Evolutionary conservation across 2,113 vertebrate species (phyloP).

Genomic region (Suricata suricatta): DNA sequence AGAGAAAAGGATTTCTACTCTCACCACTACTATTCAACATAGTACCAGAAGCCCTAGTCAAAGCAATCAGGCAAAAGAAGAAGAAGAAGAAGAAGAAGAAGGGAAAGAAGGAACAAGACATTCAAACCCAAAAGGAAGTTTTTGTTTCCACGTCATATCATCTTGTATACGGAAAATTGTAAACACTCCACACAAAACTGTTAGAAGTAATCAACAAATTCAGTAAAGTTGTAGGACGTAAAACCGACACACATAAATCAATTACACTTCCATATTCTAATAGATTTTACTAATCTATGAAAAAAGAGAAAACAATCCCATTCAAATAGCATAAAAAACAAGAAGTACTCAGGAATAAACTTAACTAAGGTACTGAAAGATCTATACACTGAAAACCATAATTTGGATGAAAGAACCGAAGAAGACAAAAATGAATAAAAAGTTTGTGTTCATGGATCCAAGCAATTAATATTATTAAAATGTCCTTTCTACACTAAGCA

Average conservation of each 20-base stretch:
- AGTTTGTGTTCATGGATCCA: background rate
- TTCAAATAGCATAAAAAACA: background rate
- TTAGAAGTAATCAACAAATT: background rate
- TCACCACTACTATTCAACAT: background rate
- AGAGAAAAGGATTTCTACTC: background rate
- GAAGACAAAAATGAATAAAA: background rate
- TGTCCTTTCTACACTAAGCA: background rate
- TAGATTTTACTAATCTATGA: background rate
- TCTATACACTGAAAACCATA: background rate
- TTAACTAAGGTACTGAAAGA: background rate
- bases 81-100: background rate
- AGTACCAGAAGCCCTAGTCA: background rate
- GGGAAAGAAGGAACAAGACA: background rate
- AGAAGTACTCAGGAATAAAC: background rate
- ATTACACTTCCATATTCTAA: background rate
- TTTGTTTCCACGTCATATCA: background rate
- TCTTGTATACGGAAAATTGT: background rate
- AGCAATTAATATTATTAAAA: background rate
- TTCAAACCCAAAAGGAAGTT: background rate
- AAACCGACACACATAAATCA: background rate
- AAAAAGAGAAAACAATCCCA: background rate
- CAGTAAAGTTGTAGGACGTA: background rate
- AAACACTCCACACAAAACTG: background rate
- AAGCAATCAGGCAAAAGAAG: background rate
- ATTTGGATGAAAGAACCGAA: background rate